These are phyloP conservation scores for Apodemia duryi DNA, from an alignment of 2,888 invertebrate species.

Conservation along the genomic window DNA sequence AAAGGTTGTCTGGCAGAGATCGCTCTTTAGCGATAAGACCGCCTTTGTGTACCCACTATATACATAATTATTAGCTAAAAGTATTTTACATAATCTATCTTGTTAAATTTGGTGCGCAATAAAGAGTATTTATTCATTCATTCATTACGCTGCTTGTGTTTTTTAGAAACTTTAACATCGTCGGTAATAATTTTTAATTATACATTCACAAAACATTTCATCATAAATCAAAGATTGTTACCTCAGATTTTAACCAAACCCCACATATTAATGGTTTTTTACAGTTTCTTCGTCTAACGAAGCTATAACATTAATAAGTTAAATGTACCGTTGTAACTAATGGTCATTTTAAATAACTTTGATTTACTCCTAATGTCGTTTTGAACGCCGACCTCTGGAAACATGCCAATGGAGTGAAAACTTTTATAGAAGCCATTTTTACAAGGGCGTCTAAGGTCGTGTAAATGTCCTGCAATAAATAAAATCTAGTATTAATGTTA, in stretches of 20 bases:
- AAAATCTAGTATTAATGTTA: not conserved
- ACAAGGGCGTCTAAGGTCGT: conserved; percentile 1
- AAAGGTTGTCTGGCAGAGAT: too few species aligned
- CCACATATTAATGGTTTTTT: not conserved
- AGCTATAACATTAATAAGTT: conserved; percentile 11
- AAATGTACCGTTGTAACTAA: conserved; percentile 9
- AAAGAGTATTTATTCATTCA: too few species aligned
- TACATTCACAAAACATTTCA: not conserved
- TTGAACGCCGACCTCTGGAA: conserved; percentile 10
- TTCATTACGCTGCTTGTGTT: too few species aligned
- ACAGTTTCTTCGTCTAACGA: conserved; percentile 2
- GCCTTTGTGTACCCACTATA: too few species aligned
- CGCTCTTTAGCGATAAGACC: too few species aligned
- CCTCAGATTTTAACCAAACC: conserved; percentile 3
- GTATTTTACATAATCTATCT: too few species aligned
- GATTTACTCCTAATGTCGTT: conserved; percentile 9
- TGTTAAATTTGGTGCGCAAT: too few species aligned
- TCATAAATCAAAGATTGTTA: conserved; percentile 12
- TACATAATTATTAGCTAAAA: too few species aligned
- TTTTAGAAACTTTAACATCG: too few species aligned
- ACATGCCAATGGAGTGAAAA: conserved; percentile 2
- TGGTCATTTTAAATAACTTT: conserved; percentile 15
- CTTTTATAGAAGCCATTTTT: conserved; percentile 1
- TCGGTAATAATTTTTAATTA: not conserved
- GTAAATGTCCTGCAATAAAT: not conserved